phyloP scores from a whole-genome alignment of 1,140 invertebrate species.

The Leptoteleia sp. region DNA sequence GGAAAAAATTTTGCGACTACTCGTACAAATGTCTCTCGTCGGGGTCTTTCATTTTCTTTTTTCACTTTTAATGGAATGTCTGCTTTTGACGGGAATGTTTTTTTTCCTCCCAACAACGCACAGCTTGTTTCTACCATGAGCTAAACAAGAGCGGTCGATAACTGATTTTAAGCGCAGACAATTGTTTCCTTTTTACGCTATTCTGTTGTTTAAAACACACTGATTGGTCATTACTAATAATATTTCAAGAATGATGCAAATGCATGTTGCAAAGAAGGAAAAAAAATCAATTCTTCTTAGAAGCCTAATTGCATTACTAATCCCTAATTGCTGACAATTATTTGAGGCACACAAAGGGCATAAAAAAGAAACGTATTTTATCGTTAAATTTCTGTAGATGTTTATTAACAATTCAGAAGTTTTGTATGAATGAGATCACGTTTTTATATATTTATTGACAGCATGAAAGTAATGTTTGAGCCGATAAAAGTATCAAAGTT shows the following conservation, averaged over 20 bases:
- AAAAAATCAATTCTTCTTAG: too few relatives aligned
- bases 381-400: too few relatives aligned
- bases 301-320: too few relatives aligned
- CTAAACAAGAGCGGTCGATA: conserved; percentile 32
- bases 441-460: conserved; percentile 45
- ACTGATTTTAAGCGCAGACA: conserved; percentile 27
- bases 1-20: not conserved
- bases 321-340: too few relatives aligned
- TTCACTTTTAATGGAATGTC: conserved; percentile 1
- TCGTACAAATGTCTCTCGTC: not conserved
- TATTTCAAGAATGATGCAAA: too few relatives aligned
- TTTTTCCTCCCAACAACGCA: conserved; percentile 1
- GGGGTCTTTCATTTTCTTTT: not conserved
- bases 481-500: too few relatives aligned
- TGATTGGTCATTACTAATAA: too few relatives aligned
- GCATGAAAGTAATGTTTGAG: conserved; percentile 43
- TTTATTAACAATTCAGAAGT: conserved; percentile 21
- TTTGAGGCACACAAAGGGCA: too few relatives aligned
- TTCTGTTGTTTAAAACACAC: too few relatives aligned
- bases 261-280: too few relatives aligned
- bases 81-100: conserved; percentile 3
- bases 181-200: conserved; percentile 8
- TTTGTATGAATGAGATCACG: conserved; percentile 27
- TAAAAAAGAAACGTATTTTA: too few relatives aligned
- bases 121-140: conserved; percentile 5